Base-by-base conservation (phyloP, 2,888 invertebrate genomes). In the Mesodorylaimus sp. region DNA sequence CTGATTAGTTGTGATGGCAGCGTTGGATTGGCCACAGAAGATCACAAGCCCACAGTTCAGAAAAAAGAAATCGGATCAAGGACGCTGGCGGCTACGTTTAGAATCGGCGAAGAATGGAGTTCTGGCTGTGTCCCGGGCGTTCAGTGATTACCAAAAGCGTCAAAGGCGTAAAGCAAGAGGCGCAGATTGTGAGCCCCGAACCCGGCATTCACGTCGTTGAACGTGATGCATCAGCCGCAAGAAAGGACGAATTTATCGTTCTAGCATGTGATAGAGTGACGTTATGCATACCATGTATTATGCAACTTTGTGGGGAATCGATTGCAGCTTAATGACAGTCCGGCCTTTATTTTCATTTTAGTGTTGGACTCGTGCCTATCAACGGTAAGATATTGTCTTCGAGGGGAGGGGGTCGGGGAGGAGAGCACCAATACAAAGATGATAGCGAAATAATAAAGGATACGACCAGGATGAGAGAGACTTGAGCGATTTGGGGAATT, bases 191-290 rank as follows among this genome's bases (percentile, higher is more conserved):
- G 26, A 93, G 91, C 1, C 93, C 95, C 0, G 93, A 95, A 71
- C 95, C 97, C 1, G 95, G 97, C 70, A 84, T 97, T 61, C 88
- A 83, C 59, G 79, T 81, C 50, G 77, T 80, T 60, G 79, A 81
- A 64, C 44, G 44, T 10, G 44, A 26, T 26, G 10, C 10, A 32
- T 32, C 32, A 16, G 32, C 10, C 32, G 32, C 10, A 7, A 32
- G 10, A 10, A n/a, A n/a, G n/a, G 93, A 95, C 71, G 88, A 95
- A 72, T 91, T 93, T 73, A 71, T 95, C 69, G 81, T 95, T 65
- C 77, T 95, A 69, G 95, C 95, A 27, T 95, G 95, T 69, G 95
- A 95, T 69, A 95, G 95, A 57, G 82, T 95, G 93, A 95, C 73
- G 95, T 95, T 53, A 89, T 95, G 86, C 79, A 77, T 67, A 95